A percentile compares a stretch with the other conserved stretches of the same genome.
These are phyloP conservation scores for Latrodectus elegans DNA, from an alignment of 2,888 invertebrate species.

Conservation along the genomic window DNA sequence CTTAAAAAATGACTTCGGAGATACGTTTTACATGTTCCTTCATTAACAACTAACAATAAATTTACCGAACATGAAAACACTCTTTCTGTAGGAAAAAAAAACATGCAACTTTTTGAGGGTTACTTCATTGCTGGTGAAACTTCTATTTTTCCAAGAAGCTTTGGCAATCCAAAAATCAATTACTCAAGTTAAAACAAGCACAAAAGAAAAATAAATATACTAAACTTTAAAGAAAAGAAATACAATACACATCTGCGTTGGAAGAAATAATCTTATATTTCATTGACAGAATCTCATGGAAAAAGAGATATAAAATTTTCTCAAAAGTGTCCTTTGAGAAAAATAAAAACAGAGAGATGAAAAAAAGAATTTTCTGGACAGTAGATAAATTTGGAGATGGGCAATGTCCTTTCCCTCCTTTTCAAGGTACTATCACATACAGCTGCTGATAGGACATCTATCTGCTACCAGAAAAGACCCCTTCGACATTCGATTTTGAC, in stretches of 20 bases:
- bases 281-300: conserved; percentile 18
- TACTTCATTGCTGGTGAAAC: no score
- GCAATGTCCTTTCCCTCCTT: conserved; percentile 43
- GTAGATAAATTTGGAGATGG: conserved; percentile 46
- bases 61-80: no score
- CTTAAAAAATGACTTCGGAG: no score
- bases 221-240: background rate
- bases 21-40: no score
- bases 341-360: background rate
- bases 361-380: conserved; percentile 11
- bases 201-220: conserved; percentile 36
- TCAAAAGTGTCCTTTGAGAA: conserved; percentile 2
- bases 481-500: conserved; percentile 59
- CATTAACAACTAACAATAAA: no score
- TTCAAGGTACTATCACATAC: conserved; percentile 61
- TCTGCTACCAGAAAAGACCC: conserved; percentile 34
- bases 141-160: no score
- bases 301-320: conserved; percentile 38
- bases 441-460: conserved; percentile 59
- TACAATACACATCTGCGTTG: background rate
- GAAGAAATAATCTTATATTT: conserved; percentile 42
- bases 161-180: conserved; percentile 22
- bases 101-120: no score
- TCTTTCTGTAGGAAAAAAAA: no score
- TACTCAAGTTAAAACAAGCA: conserved; percentile 27